phyloP scores from a whole-genome alignment of 2,113 vertebrate genomes.

The Tinamus guttatus region DNA sequence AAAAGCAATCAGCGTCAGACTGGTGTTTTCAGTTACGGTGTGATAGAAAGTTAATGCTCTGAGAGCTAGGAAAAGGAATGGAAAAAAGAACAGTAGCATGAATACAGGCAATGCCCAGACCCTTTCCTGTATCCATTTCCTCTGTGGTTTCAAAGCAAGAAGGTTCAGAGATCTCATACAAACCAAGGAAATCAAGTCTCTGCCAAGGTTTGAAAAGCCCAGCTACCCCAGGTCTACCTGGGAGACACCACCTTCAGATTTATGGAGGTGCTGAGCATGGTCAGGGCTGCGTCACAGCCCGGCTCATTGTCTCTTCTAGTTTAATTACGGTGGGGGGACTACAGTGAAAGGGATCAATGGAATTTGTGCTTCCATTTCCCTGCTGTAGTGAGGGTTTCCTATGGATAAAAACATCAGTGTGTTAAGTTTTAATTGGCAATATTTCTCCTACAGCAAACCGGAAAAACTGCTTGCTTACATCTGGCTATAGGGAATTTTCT shows the following conservation, averaged over 20 bases:
- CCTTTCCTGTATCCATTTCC: not conserved
- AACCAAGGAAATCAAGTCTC: fast-evolving
- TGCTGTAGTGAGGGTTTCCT: not conserved
- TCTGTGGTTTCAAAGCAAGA: not conserved
- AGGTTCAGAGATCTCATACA: not conserved
- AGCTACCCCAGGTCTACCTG: not conserved
- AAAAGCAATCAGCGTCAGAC: slow-evolving; percentile 28
- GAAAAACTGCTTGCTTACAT: slow-evolving; percentile 8
- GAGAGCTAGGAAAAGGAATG: not conserved
- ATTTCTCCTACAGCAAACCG: not conserved
- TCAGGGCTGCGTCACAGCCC: not conserved
- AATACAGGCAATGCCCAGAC: not conserved
- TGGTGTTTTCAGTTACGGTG: not conserved
- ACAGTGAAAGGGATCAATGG: not conserved
- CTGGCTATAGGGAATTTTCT: slow-evolving; percentile 13
- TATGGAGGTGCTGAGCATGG: not conserved
- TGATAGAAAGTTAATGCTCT: not conserved
- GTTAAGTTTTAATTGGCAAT: not conserved
- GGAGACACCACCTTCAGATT: not conserved
- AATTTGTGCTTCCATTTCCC: not conserved
- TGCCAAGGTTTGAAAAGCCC: not conserved
- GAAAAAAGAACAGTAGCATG: not conserved
- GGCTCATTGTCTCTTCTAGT: not conserved
- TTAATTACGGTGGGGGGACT: not conserved
- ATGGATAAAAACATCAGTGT: not conserved